Conservation (phyloP, 2,888 invertebrate species). For the Crepidodera aurea region DNA sequence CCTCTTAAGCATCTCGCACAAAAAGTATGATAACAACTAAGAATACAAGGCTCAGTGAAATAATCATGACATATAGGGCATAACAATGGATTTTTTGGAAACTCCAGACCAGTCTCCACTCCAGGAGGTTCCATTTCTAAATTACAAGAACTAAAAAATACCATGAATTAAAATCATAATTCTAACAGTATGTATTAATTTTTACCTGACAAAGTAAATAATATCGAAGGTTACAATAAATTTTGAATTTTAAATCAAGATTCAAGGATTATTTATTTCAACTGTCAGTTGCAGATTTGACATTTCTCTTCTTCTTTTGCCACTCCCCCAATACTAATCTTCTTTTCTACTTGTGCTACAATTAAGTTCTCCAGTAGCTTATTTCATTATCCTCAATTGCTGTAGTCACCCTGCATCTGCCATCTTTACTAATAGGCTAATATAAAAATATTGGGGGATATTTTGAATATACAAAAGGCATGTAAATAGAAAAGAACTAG, state of each 20-base stretch:
- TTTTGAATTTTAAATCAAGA: slow-evolving; percentile 13
- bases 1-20: slow-evolving; percentile 72
- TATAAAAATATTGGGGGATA: too few species aligned
- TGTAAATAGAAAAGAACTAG: too few species aligned
- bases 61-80: slow-evolving; percentile 75
- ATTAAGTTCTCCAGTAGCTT: too few species aligned
- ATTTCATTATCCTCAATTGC: too few species aligned
- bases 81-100: slow-evolving; percentile 67
- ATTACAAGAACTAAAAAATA: slow-evolving; percentile 38
- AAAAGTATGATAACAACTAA: slow-evolving; percentile 76
- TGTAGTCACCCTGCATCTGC: too few species aligned
- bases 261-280: slow-evolving; percentile 7
- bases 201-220: slow-evolving; percentile 28
- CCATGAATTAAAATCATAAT: not conserved
- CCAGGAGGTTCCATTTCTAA: slow-evolving; percentile 58
- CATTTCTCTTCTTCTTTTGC: slow-evolving; percentile 23
- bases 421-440: too few species aligned
- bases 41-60: slow-evolving; percentile 72
- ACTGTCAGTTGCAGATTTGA: slow-evolving; percentile 7
- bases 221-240: slow-evolving; percentile 16
- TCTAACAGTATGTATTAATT: not conserved
- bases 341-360: too few species aligned
- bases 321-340: slow-evolving; percentile 19
- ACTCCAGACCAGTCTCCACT: slow-evolving; percentile 56
- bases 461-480: too few species aligned